A percentile compares a stretch with the other conserved stretches of the same genome.
Evolutionary conservation across 2,797 vertebrate species (phyloP).

Genomic region (Pelodytes ibericus): DNA sequence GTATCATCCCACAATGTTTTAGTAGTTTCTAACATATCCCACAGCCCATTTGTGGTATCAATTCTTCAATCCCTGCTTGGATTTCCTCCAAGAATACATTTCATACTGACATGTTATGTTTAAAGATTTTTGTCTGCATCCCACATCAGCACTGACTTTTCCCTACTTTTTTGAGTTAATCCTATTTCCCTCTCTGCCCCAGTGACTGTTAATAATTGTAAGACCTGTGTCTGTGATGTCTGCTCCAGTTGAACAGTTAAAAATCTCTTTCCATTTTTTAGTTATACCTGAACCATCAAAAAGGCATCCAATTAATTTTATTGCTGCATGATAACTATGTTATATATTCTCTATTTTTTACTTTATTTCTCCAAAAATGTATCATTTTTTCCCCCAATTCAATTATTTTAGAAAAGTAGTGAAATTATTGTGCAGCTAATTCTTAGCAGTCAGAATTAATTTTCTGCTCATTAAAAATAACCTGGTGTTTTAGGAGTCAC

Average conservation of each 20-base stretch:
- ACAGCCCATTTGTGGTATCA: neutral
- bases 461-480: slow-evolving; percentile 23
- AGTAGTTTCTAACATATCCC: neutral
- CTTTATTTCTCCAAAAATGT: no score
- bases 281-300: no score
- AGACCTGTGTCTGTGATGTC: no score
- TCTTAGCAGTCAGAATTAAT: slow-evolving; percentile 13
- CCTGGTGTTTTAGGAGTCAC: neutral
- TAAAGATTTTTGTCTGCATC: neutral
- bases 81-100: neutral
- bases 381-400: no score
- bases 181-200: neutral
- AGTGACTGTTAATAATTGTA: no score
- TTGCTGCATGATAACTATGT: no score
- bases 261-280: no score
- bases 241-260: no score
- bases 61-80: neutral
- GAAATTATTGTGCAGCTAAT: neutral
- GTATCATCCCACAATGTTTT: neutral
- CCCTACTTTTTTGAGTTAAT: neutral
- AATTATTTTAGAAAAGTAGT: slow-evolving; percentile 1
- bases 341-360: no score
- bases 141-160: neutral
- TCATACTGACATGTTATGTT: neutral
- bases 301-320: no score